Evolutionary conservation across 2,888 invertebrate species (phyloP), one percentile per base, ranked within the genome.

Genomic region (Druceiella hillmani): DNA sequence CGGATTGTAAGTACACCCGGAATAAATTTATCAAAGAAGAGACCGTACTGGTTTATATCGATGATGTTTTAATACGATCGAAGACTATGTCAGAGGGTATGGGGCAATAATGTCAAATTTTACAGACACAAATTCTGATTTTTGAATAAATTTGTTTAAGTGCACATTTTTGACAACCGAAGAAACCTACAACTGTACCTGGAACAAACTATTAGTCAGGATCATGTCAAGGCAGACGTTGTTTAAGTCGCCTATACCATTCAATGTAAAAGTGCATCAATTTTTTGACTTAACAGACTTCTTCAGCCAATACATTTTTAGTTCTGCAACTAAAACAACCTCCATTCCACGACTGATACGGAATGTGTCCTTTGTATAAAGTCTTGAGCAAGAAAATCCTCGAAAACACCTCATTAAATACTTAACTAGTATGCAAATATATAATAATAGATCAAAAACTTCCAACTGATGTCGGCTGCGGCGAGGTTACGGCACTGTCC

Each of bases 401-500:
- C 25, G 32, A 9, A 12, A 26, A n/a, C 6, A 32, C 10, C 3
- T 38, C 7, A 31, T 38, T 11, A 10, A 24, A 5, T 10, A n/a
- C 11, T n/a, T 51, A 11, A 45, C 48, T 20, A 13, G 22, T 3
- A 37, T 42, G 33, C 57, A 54, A 0, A 35, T 54, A 1, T 20
- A 58, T 16, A 1, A 33, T 54, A 9, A 56, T 50, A 26, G 47
- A 53, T 20, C 48, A 46, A 2, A 17, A 16, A 2, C 22, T 48
- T 3, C 33, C 40, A 4, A 51, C 41, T 2, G 50, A 55, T 0
- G 54, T 56, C 24, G 55, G 55, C 1, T 47, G 52, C 29, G 45
- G 44, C 22, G 4, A n/a, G 53, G 53, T 2, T 43, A 50, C 4
- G 54, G 48, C 0, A 55, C 52, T 3, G 52, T 57, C 7, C 32